Conservation (phyloP, 2,797 vertebrate species). For the Glossophaga mutica region DNA sequence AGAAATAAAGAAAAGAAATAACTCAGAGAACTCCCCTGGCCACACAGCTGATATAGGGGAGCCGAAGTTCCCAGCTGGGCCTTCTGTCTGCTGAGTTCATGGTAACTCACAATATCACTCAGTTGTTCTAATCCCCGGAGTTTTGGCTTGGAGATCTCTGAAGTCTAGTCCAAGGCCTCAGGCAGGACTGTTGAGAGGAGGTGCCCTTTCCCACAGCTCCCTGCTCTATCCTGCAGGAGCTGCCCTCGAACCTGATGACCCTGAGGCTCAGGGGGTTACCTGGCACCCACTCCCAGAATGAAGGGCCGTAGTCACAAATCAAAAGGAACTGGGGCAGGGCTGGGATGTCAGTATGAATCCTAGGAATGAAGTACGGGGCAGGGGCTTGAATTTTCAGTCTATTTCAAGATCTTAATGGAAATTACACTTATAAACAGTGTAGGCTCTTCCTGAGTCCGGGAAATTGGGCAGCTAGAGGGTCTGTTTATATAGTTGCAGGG, state of each 20-base stretch:
- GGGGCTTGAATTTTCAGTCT: neutral
- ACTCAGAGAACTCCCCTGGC: neutral
- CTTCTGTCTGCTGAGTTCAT: neutral
- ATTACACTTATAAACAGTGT: neutral
- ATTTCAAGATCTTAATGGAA: neutral
- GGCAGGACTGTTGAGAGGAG: neutral
- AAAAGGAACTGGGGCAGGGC: neutral
- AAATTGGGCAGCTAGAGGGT: neutral
- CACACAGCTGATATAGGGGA: neutral
- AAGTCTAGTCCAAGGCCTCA: neutral
- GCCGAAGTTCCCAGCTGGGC: neutral
- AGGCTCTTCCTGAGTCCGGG: neutral
- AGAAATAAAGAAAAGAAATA: neutral
- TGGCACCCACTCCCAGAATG: neutral
- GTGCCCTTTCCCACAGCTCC: neutral
- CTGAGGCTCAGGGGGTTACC: neutral
- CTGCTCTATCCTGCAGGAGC: neutral
- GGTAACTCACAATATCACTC: neutral
- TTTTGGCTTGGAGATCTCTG: neutral
- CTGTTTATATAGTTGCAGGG: neutral
- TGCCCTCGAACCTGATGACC: neutral
- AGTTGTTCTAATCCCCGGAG: neutral
- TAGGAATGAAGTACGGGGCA: neutral
- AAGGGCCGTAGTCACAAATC: neutral
- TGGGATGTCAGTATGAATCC: neutral